These are phyloP conservation scores for Halcyon leucocephala DNA, from an alignment of 2,797 vertebrate species.

Conservation along the genomic window DNA sequence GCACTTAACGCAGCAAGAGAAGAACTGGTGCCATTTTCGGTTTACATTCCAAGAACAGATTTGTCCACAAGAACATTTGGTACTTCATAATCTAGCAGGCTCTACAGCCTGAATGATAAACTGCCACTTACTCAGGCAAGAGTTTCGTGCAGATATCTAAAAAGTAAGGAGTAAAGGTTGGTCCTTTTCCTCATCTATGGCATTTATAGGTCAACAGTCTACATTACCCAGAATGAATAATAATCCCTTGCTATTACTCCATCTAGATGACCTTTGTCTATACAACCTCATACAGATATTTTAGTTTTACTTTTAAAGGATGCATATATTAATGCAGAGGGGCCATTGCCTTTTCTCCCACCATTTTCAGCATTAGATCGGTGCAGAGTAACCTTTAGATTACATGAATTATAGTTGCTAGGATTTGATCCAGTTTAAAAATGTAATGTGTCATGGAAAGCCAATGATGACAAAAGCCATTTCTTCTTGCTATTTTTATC, in stretches of 20 bases:
- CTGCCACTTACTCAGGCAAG: not conserved
- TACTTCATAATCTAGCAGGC: not conserved
- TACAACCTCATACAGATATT: not conserved
- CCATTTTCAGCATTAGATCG: not conserved
- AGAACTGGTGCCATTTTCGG: conserved; percentile 36
- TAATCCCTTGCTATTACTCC: not conserved
- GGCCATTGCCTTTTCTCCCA: not conserved
- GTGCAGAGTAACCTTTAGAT: not conserved
- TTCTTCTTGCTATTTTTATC: not conserved
- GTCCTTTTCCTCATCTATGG: not conserved
- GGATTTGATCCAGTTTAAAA: not conserved
- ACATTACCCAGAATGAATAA: not conserved
- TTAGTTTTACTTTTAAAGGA: not conserved
- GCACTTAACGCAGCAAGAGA: not conserved
- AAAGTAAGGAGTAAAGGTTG: not conserved
- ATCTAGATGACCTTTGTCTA: not conserved
- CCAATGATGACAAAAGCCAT: not conserved
- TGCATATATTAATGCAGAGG: not conserved
- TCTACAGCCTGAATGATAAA: not conserved
- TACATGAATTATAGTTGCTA: not conserved
- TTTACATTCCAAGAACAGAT: conserved; percentile 23
- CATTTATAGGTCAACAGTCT: not conserved
- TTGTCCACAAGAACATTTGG: conserved; percentile 19
- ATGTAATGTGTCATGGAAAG: not conserved
- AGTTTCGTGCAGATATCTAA: not conserved